phyloP scores from a whole-genome alignment of 2,888 invertebrate species.

The Drosophila robusta region DNA sequence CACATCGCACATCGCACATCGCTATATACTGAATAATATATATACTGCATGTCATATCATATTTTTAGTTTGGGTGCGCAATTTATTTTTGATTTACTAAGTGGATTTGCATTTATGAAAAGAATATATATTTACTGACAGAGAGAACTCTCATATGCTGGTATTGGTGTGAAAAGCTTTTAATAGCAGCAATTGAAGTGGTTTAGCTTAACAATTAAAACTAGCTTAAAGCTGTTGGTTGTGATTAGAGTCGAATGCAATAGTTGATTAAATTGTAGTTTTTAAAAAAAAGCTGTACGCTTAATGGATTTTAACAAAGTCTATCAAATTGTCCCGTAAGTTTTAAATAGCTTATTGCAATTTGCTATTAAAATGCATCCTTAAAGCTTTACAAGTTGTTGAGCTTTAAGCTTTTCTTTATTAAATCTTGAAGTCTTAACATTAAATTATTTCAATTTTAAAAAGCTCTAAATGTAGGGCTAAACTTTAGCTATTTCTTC shows the following conservation, averaged over 20 bases:
- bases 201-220: neutral
- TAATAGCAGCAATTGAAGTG: neutral
- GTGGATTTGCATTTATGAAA: slow-evolving; percentile 35
- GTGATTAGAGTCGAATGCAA: too few relatives aligned
- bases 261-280: too few relatives aligned
- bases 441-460: too few relatives aligned
- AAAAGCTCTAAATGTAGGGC: too few relatives aligned
- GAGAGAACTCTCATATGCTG: neutral
- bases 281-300: neutral
- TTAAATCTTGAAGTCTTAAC: neutral
- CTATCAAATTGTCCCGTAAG: neutral
- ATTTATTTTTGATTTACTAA: slow-evolving; percentile 62
- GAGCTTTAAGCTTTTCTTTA: neutral
- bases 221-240: neutral
- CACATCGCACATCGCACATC: slow-evolving; percentile 50
- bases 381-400: neutral
- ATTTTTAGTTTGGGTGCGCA: slow-evolving; percentile 36
- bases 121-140: slow-evolving; percentile 2
- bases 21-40: slow-evolving; percentile 4
- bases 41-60: slow-evolving; percentile 17
- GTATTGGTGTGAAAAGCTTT: slow-evolving; percentile 1
- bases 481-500: too few relatives aligned
- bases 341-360: neutral
- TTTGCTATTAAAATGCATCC: neutral
- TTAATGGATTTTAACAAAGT: too few relatives aligned